Conservation (phyloP, 1,140 invertebrate genomes). For the Drosophila ficusphila region DNA sequence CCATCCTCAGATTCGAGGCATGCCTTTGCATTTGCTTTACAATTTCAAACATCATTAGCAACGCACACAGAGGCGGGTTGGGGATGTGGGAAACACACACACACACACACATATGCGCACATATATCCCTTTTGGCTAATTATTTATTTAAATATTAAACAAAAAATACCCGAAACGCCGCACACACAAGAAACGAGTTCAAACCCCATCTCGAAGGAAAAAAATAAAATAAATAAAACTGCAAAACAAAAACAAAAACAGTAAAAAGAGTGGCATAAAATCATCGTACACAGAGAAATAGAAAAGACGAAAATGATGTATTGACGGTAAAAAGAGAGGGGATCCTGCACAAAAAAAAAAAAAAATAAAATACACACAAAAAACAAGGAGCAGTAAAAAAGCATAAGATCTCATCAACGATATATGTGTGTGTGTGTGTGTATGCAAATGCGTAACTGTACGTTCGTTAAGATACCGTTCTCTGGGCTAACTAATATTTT, state of each 20-base stretch:
- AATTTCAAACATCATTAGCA: slow-evolving; percentile 82
- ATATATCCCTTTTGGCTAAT: slow-evolving; percentile 83
- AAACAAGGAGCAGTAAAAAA: slow-evolving; percentile 34
- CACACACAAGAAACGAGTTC: slow-evolving; percentile 16
- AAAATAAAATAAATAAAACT: slow-evolving; percentile 41
- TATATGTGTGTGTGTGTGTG: background rate
- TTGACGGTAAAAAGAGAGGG: slow-evolving; percentile 55
- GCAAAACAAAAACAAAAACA: slow-evolving; percentile 50
- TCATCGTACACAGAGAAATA: slow-evolving; percentile 39
- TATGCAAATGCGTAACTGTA: slow-evolving; percentile 73
- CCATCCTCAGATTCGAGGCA: slow-evolving; percentile 62
- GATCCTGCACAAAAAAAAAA: slow-evolving; percentile 31
- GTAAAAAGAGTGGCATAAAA: slow-evolving; percentile 66
- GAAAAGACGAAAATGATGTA: slow-evolving; percentile 80
- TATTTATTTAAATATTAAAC: slow-evolving; percentile 84
- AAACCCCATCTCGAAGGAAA: background rate
- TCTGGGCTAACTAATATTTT: slow-evolving; percentile 75
- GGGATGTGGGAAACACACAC: background rate
- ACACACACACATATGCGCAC: slow-evolving; percentile 14
- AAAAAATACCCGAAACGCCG: slow-evolving; percentile 72
- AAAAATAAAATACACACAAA: slow-evolving; percentile 29
- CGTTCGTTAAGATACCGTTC: slow-evolving; percentile 24
- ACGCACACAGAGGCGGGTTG: slow-evolving; percentile 56
- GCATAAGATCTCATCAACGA: slow-evolving; percentile 31
- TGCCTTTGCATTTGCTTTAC: slow-evolving; percentile 80